Percentiles rank a stretch among this genome's conserved stretches.
Evolutionary conservation across 2,888 invertebrate species (phyloP).

Genomic region (Branchipolynoe longqiensis): DNA sequence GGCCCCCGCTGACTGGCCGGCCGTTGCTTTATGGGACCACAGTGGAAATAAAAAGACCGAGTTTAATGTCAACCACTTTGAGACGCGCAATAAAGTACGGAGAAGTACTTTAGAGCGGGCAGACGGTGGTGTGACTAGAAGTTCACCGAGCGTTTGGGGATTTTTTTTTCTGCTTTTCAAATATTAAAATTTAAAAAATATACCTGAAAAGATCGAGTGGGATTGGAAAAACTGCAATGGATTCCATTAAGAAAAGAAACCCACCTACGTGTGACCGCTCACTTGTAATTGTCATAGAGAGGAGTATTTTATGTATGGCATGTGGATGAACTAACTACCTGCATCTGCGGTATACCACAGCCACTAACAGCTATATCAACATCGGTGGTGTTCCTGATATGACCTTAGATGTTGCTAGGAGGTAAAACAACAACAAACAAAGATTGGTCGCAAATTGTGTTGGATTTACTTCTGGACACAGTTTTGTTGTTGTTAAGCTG

Average conservation of each 20-base stretch:
- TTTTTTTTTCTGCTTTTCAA: not conserved
- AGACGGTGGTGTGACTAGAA: not conserved
- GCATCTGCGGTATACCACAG: too few species aligned
- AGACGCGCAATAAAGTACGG: slow-evolving; percentile 34
- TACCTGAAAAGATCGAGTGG: not conserved
- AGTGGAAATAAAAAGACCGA: slow-evolving; percentile 48
- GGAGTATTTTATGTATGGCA: too few species aligned
- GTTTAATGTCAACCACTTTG: slow-evolving; percentile 55
- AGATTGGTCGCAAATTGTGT: too few species aligned
- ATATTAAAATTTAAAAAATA: not conserved
- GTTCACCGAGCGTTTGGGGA: not conserved
- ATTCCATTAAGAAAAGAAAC: not conserved
- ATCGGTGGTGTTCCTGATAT: too few species aligned
- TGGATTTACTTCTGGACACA: too few species aligned
- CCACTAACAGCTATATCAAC: too few species aligned
- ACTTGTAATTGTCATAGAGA: too few species aligned
- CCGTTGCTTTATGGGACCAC: slow-evolving; percentile 32
- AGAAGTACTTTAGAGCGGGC: slow-evolving; percentile 33
- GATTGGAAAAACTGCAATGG: not conserved
- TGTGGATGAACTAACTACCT: too few species aligned
- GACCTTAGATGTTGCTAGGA: too few species aligned
- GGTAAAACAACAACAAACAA: too few species aligned
- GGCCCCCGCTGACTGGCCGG: not conserved
- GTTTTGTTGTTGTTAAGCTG: too few species aligned
- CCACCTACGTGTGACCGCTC: too few species aligned